Conservation (phyloP, 2,797 vertebrate species). For the Mycteria americana region DNA sequence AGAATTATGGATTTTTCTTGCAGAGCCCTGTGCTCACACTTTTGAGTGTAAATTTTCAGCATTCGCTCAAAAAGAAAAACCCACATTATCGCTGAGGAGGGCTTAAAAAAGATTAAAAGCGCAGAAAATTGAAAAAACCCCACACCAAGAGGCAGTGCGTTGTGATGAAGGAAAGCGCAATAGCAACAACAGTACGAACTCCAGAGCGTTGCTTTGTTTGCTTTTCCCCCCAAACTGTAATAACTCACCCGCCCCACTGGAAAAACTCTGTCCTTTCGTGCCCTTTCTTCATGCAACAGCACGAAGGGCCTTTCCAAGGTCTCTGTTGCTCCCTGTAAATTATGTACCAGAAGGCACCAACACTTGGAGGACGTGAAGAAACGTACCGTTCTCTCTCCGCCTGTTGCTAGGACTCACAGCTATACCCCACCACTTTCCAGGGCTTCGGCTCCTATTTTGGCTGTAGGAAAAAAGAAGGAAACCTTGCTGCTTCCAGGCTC, state of each 20-base stretch:
- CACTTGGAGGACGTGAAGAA: conserved; percentile 50
- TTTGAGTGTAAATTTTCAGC: background rate
- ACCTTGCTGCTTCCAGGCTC: conserved; percentile 20
- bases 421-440: conserved; percentile 10
- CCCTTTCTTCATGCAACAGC: background rate
- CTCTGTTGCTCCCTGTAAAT: background rate
- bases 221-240: background rate
- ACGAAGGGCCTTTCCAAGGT: background rate
- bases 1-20: conserved; percentile 17
- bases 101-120: conserved; percentile 29
- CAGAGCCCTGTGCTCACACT: background rate
- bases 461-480: conserved; percentile 3
- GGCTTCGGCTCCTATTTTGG: conserved; percentile 22
- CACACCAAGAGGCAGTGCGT: background rate
- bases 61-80: background rate
- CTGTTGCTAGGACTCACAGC: conserved; percentile 58
- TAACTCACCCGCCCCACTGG: background rate
- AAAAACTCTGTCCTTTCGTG: background rate
- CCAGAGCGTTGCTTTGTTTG: background rate
- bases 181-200: background rate
- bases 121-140: background rate
- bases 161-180: background rate
- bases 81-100: background rate
- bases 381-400: conserved; percentile 11
- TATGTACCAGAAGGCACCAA: conserved; percentile 43